Evolutionary conservation across 2,888 invertebrate species (phyloP).

Genomic region (Dichetophora obliterata): DNA sequence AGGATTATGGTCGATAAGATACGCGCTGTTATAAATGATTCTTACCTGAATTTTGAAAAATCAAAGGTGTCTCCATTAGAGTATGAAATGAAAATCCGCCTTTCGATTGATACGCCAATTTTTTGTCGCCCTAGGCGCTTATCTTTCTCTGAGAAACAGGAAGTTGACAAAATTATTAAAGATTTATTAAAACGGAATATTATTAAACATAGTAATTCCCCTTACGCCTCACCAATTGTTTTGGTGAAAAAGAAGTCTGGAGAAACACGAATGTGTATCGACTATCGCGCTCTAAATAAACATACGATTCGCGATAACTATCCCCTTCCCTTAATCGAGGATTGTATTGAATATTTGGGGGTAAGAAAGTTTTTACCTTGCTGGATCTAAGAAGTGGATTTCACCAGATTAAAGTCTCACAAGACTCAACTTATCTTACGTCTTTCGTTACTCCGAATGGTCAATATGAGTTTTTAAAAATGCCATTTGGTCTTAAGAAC

Average conservation of each 20-base stretch:
- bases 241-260: slow-evolving; percentile 38
- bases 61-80: background rate
- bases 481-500: slow-evolving; percentile 31
- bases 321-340: slow-evolving; percentile 25
- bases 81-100: slow-evolving; percentile 31
- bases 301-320: slow-evolving; percentile 20
- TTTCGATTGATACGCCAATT: background rate
- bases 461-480: too few relatives aligned
- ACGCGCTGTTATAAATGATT: background rate
- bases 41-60: background rate
- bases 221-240: slow-evolving; percentile 43
- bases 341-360: slow-evolving; percentile 23
- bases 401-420: too few relatives aligned
- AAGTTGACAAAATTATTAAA: slow-evolving; percentile 40
- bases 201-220: slow-evolving; percentile 44
- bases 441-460: too few relatives aligned
- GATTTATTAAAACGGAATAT: slow-evolving; percentile 41
- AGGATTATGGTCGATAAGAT: background rate
- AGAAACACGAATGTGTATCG: slow-evolving; percentile 31
- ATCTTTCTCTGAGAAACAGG: slow-evolving; percentile 37
- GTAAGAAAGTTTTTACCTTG: slow-evolving; percentile 25
- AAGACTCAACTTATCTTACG: too few relatives aligned
- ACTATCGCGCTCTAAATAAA: slow-evolving; percentile 8
- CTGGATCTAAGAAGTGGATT: background rate
- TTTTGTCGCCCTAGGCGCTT: slow-evolving; percentile 30